phyloP scores from a whole-genome alignment of 2,797 vertebrate genomes.

The Hirundo rustica region DNA sequence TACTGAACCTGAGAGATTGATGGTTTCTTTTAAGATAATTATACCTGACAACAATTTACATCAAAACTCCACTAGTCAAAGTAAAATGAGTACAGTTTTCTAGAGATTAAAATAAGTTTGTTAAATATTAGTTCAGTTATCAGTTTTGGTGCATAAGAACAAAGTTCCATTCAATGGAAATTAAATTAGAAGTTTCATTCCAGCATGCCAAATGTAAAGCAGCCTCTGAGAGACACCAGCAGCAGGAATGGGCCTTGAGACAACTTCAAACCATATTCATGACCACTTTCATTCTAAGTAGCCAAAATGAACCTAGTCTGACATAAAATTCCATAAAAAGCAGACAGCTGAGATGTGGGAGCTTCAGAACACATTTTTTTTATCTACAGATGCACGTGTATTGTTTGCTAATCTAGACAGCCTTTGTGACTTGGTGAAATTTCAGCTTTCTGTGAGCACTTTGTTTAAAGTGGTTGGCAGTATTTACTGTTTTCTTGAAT shows the following conservation, averaged over 20 bases:
- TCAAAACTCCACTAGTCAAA: background rate
- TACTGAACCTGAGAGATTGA: background rate
- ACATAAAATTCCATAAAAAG: background rate
- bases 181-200: background rate
- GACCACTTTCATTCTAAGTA: background rate
- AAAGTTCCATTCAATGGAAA: background rate
- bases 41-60: background rate
- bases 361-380: background rate
- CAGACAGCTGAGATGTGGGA: background rate
- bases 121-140: background rate
- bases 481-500: background rate
- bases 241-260: background rate
- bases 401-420: background rate
- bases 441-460: background rate
- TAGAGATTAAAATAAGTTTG: constrained; percentile 2
- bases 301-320: background rate
- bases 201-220: background rate
- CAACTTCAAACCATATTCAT: background rate
- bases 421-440: background rate
- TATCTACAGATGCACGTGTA: background rate
- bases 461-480: background rate
- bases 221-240: background rate
- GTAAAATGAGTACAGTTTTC: background rate
- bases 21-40: background rate
- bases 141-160: background rate